Base-by-base conservation (phyloP, 1,140 invertebrate species). In the Zophobas morio region DNA sequence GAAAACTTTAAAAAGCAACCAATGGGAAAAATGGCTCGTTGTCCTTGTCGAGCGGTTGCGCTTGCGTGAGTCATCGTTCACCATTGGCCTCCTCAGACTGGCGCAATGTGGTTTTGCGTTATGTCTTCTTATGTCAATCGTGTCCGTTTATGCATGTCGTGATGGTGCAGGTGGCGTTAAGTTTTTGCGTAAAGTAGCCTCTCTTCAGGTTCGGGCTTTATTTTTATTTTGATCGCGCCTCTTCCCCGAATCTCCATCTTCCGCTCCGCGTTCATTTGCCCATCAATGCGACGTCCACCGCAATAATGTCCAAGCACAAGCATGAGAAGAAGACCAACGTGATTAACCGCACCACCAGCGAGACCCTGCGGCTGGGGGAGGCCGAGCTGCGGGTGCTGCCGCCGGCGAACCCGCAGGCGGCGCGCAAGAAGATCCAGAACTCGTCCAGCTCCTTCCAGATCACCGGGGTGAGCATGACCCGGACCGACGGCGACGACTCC, bases 371-470 rank as follows among this genome's bases (percentile, higher is more conserved):
- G 70, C 86, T 94, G 73, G 90, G 90, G 78, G 90, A 91, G 80
- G 87, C 89, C 78, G 89, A 91, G 81, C 54, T 79, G 36, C 36
- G 53, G 66, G 47, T 63, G 70, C 77, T 60, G 70, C 81, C 74
- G 36, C 77, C 36, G 76, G 35, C 66, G 63, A 34, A 63, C 51
- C 32, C 80, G 56, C 40, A 76, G 6, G 56, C 35, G 6, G 57
- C 76, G 6, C 78, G 76, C 70, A 80, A 90, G 83, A 94, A 94
- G 89, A 77, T 75, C 37, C 81, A 82, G 77, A 80, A 81, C 42
- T 81, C 82, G 39, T 95, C 95, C 89, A 94, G 91, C 84, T 96
- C 96, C 72, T 98, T 98, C 89, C 96, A 97, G 89, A 97, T 98
- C 84, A 98, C 96, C 5, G 95, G 94, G 85, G 93, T 94, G 20